These are phyloP conservation scores for Calidris pygmaea DNA, from an alignment of 2,113 vertebrate species.

Conservation along the genomic window DNA sequence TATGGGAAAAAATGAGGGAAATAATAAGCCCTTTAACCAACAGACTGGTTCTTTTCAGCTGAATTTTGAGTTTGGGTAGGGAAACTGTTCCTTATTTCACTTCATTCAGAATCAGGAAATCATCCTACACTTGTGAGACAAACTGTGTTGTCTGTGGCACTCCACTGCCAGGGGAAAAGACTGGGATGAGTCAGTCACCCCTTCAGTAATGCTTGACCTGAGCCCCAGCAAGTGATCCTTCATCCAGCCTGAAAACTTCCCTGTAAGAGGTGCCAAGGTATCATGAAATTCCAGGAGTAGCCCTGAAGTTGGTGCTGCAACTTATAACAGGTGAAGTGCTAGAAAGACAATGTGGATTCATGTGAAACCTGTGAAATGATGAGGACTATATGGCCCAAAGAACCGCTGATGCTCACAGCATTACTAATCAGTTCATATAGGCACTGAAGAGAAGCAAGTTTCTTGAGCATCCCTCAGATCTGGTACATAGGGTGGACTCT, in stretches of 20 bases:
- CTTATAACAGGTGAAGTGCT: background rate
- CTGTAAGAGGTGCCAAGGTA: accelerated
- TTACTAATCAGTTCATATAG: accelerated
- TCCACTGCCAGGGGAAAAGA: accelerated
- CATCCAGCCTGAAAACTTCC: background rate
- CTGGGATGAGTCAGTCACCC: background rate
- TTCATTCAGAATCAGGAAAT: background rate
- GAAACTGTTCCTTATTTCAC: background rate
- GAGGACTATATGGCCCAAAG: background rate
- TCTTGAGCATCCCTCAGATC: background rate
- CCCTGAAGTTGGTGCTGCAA: background rate
- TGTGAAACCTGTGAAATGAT: background rate
- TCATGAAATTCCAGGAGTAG: background rate
- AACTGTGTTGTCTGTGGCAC: background rate
- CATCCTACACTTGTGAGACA: background rate
- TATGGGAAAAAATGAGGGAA: background rate
- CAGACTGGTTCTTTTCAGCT: background rate
- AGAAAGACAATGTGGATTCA: background rate
- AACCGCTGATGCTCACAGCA: background rate
- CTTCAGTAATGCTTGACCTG: background rate
- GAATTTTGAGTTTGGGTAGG: background rate
- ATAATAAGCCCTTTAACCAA: background rate
- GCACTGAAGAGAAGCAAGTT: background rate
- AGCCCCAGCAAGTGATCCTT: background rate
- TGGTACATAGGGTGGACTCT: background rate